phyloP scores from a whole-genome alignment of 2,888 invertebrate genomes.

The Apodemia hepburni region DNA sequence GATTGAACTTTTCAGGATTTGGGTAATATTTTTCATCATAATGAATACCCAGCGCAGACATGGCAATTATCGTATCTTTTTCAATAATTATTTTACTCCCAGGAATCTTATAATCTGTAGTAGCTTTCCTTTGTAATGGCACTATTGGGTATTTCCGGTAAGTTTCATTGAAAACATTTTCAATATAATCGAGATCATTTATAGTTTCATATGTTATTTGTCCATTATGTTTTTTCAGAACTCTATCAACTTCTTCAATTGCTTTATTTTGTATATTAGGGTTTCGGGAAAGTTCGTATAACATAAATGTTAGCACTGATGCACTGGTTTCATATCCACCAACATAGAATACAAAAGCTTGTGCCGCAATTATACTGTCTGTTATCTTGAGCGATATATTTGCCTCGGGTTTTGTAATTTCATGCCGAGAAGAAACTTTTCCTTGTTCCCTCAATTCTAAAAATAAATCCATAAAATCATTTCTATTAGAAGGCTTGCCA shows the following conservation, averaged over 20 bases:
- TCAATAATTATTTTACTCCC: slow-evolving; percentile 41
- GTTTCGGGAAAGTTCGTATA: slow-evolving; percentile 53
- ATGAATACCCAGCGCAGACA: no score
- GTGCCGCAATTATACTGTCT: slow-evolving; percentile 14
- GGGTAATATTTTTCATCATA: no score
- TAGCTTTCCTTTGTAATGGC: slow-evolving; percentile 46
- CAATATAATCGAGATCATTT: slow-evolving; percentile 55
- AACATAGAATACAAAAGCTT: slow-evolving; percentile 41
- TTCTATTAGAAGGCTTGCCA: slow-evolving; percentile 40
- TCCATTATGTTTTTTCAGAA: slow-evolving; percentile 42
- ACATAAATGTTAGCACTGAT: slow-evolving; percentile 49
- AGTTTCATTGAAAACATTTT: slow-evolving; percentile 52
- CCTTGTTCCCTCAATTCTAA: slow-evolving; percentile 42
- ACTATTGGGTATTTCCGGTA: slow-evolving; percentile 66
- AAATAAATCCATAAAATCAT: slow-evolving; percentile 53
- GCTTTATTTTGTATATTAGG: slow-evolving; percentile 54
- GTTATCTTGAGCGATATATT: slow-evolving; percentile 5
- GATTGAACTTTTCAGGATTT: no score
- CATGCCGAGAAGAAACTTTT: slow-evolving; percentile 31
- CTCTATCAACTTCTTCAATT: slow-evolving; percentile 44
- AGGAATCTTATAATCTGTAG: slow-evolving; percentile 39
- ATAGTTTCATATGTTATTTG: slow-evolving; percentile 54
- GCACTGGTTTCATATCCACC: slow-evolving; percentile 69
- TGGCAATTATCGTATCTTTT: slow-evolving; percentile 44
- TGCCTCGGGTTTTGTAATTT: not conserved